Base-by-base conservation (phyloP, 2,888 invertebrate species). In the Megamerina dolium region DNA sequence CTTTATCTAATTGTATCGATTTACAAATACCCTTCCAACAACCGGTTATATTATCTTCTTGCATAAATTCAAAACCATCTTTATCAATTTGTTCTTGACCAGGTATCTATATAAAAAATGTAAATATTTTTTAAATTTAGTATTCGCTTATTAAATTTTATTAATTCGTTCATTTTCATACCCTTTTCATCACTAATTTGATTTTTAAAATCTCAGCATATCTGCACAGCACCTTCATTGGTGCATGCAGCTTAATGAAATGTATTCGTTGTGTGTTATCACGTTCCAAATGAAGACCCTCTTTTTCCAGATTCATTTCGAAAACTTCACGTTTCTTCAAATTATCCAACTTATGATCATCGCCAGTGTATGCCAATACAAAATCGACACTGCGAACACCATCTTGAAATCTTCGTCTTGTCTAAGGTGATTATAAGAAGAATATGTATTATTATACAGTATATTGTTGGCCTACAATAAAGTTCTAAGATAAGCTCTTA, bases 181-280 rank as follows among this genome's bases (percentile, higher is more conserved):
- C 82, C 74, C 78, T 74, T 71, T 80, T 85, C 67, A 87, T 82
- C 32, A 87, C 87, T 77, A 87, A 77, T 61, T 84, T 77, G 26
- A 87, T 74, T 67, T 86, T 85, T 56, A 87, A 75, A 49, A 86
- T 79, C 69, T 87, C 87, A 26, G 83, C 81, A 65, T 86, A 87
- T 52, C 83, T 75, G 46, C 79, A 76, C 16, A 86, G 67, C 2
- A 87, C 81, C 55, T 84, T 82, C 59, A 73, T 72, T 0, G 87
- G 83, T 1, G 83, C 85, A 64, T 85, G 83, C 21, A 88, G 76
- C 73, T 87, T 87, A 8, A 83, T 74, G 64, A 84, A 87, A 60
- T 78, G 76, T 50, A 81, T 73, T 33, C 79, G 76, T 52, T 82
- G 77, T 38, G 77, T 77, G 51, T 78, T 75, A 56, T 81, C 81